A percentile compares a stretch with the other conserved stretches of the same genome.
Conservation (phyloP, 2,888 invertebrate species). For the Lysandra coridon region DNA sequence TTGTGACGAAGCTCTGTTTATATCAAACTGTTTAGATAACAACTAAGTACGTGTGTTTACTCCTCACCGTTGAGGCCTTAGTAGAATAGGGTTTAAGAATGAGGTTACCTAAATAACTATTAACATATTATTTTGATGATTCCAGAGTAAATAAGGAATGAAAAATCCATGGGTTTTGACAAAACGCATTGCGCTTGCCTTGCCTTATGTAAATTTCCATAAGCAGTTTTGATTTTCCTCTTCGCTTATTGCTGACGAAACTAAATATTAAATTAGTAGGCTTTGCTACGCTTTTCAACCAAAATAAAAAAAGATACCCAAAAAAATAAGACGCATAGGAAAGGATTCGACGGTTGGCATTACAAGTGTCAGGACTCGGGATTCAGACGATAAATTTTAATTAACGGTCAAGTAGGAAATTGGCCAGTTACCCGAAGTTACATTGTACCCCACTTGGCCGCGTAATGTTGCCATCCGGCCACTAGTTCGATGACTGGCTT, state of each 20-base stretch:
- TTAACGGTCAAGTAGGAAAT: slow-evolving; percentile 18
- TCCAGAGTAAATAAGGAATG: too few species aligned
- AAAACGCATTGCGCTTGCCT: too few species aligned
- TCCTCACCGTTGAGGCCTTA: background rate
- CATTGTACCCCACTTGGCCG: background rate
- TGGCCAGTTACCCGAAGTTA: background rate
- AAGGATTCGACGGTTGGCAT: background rate
- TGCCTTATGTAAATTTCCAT: too few species aligned
- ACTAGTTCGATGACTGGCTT: background rate
- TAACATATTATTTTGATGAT: too few species aligned
- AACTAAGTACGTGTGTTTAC: background rate
- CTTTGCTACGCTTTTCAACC: too few species aligned
- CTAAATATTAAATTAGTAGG: too few species aligned
- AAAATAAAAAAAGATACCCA: background rate
- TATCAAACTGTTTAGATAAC: background rate
- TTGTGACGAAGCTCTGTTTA: background rate
- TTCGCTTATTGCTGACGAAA: too few species aligned
- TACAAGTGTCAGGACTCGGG: background rate
- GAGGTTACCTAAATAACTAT: too few species aligned
- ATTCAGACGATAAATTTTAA: background rate
- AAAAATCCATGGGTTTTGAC: too few species aligned
- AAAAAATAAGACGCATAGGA: background rate
- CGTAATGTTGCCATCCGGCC: background rate
- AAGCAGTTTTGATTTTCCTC: too few species aligned
- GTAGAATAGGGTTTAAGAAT: too few species aligned